Evolutionary conservation across 2,888 invertebrate species (phyloP), one percentile per base, ranked within the genome.

Genomic region (Nudaria mundana): DNA sequence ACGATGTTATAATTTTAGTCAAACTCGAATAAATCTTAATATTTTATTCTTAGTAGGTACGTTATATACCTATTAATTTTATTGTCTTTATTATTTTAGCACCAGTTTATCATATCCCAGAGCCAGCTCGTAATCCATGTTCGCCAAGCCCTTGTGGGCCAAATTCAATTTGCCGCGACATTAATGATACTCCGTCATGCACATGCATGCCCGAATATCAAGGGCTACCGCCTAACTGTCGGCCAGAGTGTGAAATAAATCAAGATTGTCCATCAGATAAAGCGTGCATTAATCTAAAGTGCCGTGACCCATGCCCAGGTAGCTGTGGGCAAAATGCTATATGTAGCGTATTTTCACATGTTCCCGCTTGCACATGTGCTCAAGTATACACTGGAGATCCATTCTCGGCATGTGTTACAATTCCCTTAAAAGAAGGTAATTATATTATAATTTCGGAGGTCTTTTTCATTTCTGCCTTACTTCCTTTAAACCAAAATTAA

Each of bases 381-480:
- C 90, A 91, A 60, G 94, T 94, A 33, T 94, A 91, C 62, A 93
- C 92, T 1, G 96, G 96, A 28, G 94, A 96, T 85, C 94, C 96
- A 8, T 95, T 95, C 68, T 91, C 89, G 30, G 90, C 89, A 40
- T 95, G 95, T 66, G 31, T 44, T 30, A 73, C 89, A 26, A 80
- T 83, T 30, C 82, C 89, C 63, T 92, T 91, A 29, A 39, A 71
- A 14, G 53, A 66, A 76, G 84, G 87, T 85, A 71, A 50, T 18
- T 29, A 28, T 18, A 18, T n/a, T 12, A 11, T 25, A 3, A 12
- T 5, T 10, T 7, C 16, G 10, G 7, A 0, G 8, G 2, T 11
- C 6, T 12, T 25, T 16, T 11, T 31, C 6, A 22, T 3, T 3
- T 22, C 2, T n/a, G n/a, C n/a, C n/a, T n/a, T n/a, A n/a, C n/a